Percentiles rank a stretch among this genome's conserved stretches.
Evolutionary conservation across 2,888 invertebrate genomes (phyloP).

Genomic region (Pandemis heparana): DNA sequence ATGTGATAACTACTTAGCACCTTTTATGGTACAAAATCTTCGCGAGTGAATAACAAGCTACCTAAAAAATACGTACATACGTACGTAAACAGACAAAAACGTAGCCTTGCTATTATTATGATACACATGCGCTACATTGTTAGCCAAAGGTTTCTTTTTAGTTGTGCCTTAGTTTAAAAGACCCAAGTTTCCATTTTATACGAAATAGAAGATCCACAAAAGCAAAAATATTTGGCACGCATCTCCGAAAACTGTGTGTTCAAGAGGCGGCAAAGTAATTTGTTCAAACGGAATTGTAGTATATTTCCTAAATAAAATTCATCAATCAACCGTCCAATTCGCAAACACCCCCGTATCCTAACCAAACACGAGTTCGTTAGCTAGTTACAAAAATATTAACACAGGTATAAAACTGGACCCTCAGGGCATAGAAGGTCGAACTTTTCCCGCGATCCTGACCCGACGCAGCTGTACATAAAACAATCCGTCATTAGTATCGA

Average conservation of each 20-base stretch:
- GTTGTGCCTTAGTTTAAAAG: no score
- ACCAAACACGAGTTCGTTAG: constrained; percentile 24
- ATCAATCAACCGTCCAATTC: constrained; percentile 17
- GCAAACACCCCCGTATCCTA: constrained; percentile 13
- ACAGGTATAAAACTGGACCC: constrained; percentile 16
- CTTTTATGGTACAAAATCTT: background rate
- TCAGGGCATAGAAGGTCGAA: background rate
- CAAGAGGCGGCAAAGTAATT: background rate
- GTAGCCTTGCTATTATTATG: background rate
- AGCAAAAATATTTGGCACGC: background rate
- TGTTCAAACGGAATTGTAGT: background rate
- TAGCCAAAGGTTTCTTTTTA: no score
- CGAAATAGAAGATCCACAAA: background rate
- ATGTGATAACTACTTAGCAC: background rate
- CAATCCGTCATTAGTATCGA: background rate
- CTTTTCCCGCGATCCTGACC: background rate
- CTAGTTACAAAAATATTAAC: constrained; percentile 17
- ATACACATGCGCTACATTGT: no score
- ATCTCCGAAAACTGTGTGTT: background rate
- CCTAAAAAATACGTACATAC: no score
- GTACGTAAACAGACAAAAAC: no score
- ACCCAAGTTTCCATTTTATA: no score
- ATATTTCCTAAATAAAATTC: constrained; percentile 9
- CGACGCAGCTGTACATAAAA: background rate
- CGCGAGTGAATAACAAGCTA: background rate